A percentile compares a stretch with the other conserved stretches of the same genome.
Evolutionary conservation across 2,113 vertebrate species (phyloP).

Genomic region (Lonchura striata): DNA sequence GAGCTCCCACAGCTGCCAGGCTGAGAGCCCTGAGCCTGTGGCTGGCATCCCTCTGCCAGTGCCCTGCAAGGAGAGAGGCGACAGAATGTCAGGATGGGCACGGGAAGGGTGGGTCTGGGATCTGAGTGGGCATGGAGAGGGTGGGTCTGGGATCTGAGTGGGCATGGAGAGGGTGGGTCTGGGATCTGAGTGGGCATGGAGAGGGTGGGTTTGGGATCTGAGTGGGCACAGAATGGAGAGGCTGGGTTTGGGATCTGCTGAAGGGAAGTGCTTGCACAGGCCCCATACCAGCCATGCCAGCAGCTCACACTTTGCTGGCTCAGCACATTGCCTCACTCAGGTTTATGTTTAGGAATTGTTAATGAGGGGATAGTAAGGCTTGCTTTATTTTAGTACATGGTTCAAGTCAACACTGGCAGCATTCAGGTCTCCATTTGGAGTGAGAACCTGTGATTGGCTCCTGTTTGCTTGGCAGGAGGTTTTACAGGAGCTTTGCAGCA

Average conservation of each 20-base stretch:
- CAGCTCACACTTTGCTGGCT: neutral
- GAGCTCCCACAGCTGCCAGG: too few species aligned
- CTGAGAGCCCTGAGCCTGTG: too few species aligned
- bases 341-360: constrained; percentile 27
- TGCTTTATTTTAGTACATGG: neutral
- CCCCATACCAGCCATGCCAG: neutral
- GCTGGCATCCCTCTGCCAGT: too few species aligned
- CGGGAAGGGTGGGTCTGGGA: too few species aligned
- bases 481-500: neutral
- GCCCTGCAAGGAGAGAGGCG: too few species aligned
- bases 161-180: too few species aligned
- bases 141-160: too few species aligned
- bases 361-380: neutral
- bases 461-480: neutral
- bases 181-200: too few species aligned
- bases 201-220: too few species aligned
- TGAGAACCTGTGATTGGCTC: neutral
- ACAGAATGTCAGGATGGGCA: too few species aligned
- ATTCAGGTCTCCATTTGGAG: neutral
- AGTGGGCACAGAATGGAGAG: neutral
- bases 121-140: too few species aligned
- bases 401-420: neutral
- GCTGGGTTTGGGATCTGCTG: neutral
- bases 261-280: neutral
- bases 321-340: neutral